These are phyloP conservation scores for Heliconius melpomene DNA, from an alignment of 1,140 invertebrate species.

Conservation along the genomic window DNA sequence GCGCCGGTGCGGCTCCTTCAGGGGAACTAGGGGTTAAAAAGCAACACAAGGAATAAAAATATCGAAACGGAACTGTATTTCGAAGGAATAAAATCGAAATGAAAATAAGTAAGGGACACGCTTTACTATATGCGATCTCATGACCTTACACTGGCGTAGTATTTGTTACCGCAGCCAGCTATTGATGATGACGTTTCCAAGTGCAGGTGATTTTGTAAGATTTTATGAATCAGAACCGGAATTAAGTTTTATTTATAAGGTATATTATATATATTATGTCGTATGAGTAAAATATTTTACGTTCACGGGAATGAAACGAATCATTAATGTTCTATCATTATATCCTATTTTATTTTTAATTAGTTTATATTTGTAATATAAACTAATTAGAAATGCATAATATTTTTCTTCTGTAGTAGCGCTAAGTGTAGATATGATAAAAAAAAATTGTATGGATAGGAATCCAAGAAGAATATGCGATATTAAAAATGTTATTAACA, in stretches of 20 bases:
- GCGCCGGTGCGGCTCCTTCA: constrained; percentile 51
- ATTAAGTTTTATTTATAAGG: background rate
- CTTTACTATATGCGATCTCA: constrained; percentile 29
- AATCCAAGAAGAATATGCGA: no score
- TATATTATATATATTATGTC: background rate
- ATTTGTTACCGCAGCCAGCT: constrained; percentile 27
- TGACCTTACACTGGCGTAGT: constrained; percentile 35
- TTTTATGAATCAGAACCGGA: background rate
- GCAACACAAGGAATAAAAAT: constrained; percentile 3
- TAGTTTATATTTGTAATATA: no score
- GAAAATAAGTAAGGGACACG: background rate
- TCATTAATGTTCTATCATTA: no score
- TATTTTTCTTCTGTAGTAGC: no score
- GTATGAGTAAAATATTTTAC: no score
- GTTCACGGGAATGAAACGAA: no score
- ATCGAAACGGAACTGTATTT: constrained; percentile 28
- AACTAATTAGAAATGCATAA: no score
- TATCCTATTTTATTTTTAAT: no score
- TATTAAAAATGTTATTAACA: no score
- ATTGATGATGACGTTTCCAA: constrained; percentile 21
- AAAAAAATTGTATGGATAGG: no score
- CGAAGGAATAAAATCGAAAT: constrained; percentile 16
- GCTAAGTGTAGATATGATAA: no score
- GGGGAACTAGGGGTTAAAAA: constrained; percentile 32
- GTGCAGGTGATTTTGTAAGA: constrained; percentile 5